Evolutionary conservation across 2,888 invertebrate genomes (phyloP), one percentile per base, ranked within the genome.

Genomic region (Dynastes hyllus): DNA sequence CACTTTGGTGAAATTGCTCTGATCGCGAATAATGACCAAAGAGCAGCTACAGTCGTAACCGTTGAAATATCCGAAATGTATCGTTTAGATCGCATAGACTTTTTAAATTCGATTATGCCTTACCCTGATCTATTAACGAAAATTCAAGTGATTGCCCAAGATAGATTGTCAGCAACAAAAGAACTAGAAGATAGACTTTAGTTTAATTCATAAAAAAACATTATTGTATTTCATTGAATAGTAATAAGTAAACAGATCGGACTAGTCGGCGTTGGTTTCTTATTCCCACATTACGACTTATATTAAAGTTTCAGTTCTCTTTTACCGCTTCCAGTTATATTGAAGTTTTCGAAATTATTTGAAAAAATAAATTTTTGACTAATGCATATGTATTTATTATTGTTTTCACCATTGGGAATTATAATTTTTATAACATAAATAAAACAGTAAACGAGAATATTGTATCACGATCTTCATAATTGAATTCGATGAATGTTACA

Each of bases 1-100:
- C 88, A 90, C 83, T 91, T 91, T 83, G 91, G 91, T 0, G 91
- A 91, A 85, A 86, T 88, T 55, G 89, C 89, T 11, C 81, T 91
- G 61, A 86, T 91, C 53, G 29, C 66, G 40, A 22, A 32, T 55
- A 86, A 86, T 63, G 87, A 87, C 61, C 81, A 85, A 51, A 84
- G 89, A 76, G 86, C 88, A 16, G 88, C 89, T 55, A 86, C 88
- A 6, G 89, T 89, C 32, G 83, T 89, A 58, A 89, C 89, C 0
- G 87, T 88, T 3, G 89, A 89, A 84, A 87, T 86, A 8, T 89
- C 88, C 45, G 89, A 89, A 84, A 83, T 90, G 50, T 89, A 88
- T 80, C 84, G 88, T 73, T 83, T 90, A 78, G 88, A 89, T 80
- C 86, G 88, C 50, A 85, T 86, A 77, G 88, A 89, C 82, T 89